Percentiles rank a stretch among this genome's conserved stretches.
phyloP scores from a whole-genome alignment of 1,140 invertebrate genomes.

The Drosophila truncata region DNA sequence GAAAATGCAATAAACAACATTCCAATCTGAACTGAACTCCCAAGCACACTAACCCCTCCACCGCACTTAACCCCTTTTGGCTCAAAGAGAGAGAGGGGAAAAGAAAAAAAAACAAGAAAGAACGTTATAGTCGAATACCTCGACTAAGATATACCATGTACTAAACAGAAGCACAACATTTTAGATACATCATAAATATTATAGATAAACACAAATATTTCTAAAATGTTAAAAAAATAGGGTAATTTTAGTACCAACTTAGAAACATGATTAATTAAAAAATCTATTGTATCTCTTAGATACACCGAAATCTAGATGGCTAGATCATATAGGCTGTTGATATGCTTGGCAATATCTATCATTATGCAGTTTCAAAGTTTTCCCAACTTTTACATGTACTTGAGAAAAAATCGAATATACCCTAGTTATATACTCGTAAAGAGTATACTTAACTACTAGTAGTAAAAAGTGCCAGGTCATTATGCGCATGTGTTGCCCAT shows the following conservation, averaged over 20 bases:
- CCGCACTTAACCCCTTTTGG: slow-evolving; percentile 17
- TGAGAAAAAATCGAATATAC: not conserved
- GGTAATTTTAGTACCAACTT: too few species aligned
- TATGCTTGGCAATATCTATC: too few species aligned
- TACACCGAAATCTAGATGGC: too few species aligned
- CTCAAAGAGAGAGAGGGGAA: not conserved
- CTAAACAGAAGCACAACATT: not conserved
- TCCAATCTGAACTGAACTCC: slow-evolving; percentile 68
- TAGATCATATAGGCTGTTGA: too few species aligned
- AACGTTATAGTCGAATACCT: not conserved
- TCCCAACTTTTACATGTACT: not conserved
- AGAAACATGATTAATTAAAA: too few species aligned
- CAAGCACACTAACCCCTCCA: slow-evolving; percentile 28
- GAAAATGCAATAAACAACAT: slow-evolving; percentile 79
- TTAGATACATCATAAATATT: not conserved
- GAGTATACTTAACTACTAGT: slow-evolving; percentile 8
- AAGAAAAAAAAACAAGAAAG: slow-evolving; percentile 5
- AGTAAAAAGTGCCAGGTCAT: slow-evolving; percentile 54
- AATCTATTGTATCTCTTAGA: too few species aligned
- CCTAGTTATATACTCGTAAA: not conserved
- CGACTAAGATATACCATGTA: not conserved
- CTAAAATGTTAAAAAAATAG: too few species aligned
- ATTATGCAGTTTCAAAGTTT: not conserved
- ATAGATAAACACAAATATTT: not conserved
- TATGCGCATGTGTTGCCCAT: slow-evolving; percentile 60